A percentile compares a stretch with the other conserved stretches of the same genome.
phyloP scores from a whole-genome alignment of 1,140 invertebrate species.

The Scaptomyza pallida region DNA sequence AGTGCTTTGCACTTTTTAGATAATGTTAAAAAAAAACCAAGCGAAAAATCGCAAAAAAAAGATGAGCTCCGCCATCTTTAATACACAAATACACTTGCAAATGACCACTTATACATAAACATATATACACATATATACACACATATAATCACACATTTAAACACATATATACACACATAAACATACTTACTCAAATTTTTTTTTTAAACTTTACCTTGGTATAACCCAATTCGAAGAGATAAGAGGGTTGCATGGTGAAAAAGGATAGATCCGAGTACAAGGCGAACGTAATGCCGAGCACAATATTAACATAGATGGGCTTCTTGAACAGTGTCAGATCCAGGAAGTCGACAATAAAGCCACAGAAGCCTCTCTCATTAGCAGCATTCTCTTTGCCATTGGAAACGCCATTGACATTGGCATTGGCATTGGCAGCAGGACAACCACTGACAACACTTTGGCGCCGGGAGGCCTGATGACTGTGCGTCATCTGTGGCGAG shows the following conservation, averaged over 20 bases:
- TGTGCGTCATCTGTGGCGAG: constrained; percentile 72
- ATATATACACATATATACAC: no score
- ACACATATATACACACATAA: no score
- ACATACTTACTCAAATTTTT: no score
- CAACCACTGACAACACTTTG: constrained; percentile 17
- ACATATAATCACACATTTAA: no score
- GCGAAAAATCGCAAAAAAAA: no score
- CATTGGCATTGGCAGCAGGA: no score
- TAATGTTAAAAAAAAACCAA: no score
- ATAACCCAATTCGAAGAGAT: constrained; percentile 85
- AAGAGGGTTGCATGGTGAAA: constrained; percentile 86
- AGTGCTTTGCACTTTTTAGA: no score
- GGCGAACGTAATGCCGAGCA: constrained; percentile 85
- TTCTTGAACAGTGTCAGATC: constrained; percentile 86
- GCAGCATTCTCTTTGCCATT: neutral
- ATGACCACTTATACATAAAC: no score
- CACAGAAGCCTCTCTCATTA: constrained; percentile 34
- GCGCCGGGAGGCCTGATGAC: constrained; percentile 60
- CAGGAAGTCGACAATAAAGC: constrained; percentile 85
- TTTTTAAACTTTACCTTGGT: constrained; percentile 81
- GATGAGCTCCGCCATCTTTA: no score
- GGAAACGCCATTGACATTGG: no score
- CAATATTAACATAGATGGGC: constrained; percentile 86
- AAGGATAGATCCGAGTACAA: constrained; percentile 87
- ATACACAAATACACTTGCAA: no score